phyloP scores from a whole-genome alignment of 2,797 vertebrate species.

The Sebastes ruberrimus region DNA sequence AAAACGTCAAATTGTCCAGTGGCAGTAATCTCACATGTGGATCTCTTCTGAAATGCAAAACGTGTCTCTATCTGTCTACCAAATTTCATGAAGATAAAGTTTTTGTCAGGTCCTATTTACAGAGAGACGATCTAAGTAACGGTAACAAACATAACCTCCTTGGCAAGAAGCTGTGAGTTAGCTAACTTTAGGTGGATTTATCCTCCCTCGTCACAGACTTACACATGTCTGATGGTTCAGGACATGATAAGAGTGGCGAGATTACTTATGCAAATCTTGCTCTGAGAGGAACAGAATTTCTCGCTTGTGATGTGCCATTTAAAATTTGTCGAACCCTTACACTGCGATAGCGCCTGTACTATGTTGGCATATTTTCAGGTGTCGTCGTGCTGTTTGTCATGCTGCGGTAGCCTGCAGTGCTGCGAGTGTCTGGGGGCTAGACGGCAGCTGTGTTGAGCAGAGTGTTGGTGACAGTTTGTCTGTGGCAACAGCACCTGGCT shows the following conservation, averaged over 20 bases:
- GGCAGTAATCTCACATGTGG: not conserved
- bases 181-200: slow-evolving; percentile 30
- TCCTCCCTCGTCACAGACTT: slow-evolving; percentile 28
- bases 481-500: slow-evolving; percentile 82
- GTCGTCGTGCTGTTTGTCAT: slow-evolving; percentile 67
- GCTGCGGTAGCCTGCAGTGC: slow-evolving; percentile 71
- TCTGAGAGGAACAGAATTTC: slow-evolving; percentile 29
- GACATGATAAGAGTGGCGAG: slow-evolving; percentile 31
- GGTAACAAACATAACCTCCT: slow-evolving; percentile 1
- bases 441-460: slow-evolving; percentile 78
- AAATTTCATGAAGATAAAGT: not conserved
- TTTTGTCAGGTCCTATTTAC: not conserved
- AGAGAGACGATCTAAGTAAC: not conserved
- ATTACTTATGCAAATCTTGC: slow-evolving; percentile 51
- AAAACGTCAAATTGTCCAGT: not conserved
- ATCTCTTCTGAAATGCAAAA: not conserved
- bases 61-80: not conserved
- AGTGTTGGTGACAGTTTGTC: slow-evolving; percentile 83
- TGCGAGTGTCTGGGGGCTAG: slow-evolving; percentile 72
- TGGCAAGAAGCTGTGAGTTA: slow-evolving; percentile 22
- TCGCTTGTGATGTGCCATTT: slow-evolving; percentile 31
- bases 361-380: slow-evolving; percentile 70
- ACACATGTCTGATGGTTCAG: slow-evolving; percentile 40
- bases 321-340: slow-evolving; percentile 26
- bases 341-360: slow-evolving; percentile 2